Conservation (phyloP, 2,113 vertebrate species). For the Peromyscus leucopus region DNA sequence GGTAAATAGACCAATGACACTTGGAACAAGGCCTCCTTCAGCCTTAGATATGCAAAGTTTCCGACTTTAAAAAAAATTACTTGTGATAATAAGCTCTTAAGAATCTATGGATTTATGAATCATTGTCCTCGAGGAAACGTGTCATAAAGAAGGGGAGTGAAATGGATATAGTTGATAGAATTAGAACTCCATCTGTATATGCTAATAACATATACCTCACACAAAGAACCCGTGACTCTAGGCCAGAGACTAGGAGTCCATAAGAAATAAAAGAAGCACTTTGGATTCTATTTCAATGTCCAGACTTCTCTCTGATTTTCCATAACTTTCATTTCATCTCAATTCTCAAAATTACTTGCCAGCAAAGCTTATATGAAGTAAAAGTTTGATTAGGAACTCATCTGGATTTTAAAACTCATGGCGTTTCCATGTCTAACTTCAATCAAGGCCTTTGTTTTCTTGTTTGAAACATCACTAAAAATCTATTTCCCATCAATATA, state of each 20-base stretch:
- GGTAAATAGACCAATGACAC: not conserved
- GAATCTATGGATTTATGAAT: not conserved
- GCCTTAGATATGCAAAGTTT: not conserved
- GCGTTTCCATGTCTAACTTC: not conserved
- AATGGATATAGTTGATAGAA: not conserved
- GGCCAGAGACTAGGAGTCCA: not conserved
- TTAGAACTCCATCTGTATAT: not conserved
- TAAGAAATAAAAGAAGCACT: not conserved
- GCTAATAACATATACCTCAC: not conserved
- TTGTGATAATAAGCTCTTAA: not conserved
- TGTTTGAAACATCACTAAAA: not conserved
- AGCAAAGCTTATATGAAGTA: not conserved
- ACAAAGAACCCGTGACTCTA: not conserved
- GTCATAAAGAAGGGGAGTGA: not conserved
- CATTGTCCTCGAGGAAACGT: not conserved
- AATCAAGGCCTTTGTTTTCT: not conserved
- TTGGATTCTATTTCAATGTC: not conserved
- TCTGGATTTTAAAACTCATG: not conserved
- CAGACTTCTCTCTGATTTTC: not conserved
- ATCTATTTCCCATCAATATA: not conserved
- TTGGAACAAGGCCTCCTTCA: not conserved
- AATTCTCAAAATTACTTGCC: not conserved
- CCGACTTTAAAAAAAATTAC: not conserved
- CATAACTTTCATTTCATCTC: not conserved
- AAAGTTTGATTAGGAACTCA: not conserved